These are phyloP conservation scores for Protaetia brevitarsis DNA, from an alignment of 1,140 invertebrate species.

Conservation along the genomic window DNA sequence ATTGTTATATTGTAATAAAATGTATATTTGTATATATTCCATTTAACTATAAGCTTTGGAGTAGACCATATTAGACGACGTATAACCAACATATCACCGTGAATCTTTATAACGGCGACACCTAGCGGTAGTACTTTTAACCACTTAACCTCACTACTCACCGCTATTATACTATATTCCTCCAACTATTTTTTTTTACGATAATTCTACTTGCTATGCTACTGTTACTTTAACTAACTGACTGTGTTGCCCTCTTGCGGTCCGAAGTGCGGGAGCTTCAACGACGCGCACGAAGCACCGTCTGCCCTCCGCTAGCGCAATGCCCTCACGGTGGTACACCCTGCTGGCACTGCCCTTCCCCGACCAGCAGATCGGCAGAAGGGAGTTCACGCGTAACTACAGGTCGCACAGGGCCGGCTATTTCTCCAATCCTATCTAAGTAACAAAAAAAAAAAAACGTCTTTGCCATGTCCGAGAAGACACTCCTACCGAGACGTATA, in stretches of 20 bases:
- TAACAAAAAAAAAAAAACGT: no score
- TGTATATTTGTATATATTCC: no score
- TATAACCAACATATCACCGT: no score
- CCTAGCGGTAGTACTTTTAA: no score
- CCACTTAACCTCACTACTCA: background rate
- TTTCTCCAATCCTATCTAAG: conserved; percentile 10
- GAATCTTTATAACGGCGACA: no score
- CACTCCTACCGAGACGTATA: background rate
- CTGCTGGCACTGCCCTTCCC: conserved; percentile 86
- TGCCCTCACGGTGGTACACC: conserved; percentile 82
- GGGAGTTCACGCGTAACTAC: conserved; percentile 13
- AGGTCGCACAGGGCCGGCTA: conserved; percentile 6
- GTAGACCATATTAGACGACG: no score
- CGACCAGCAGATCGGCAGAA: conserved; percentile 42
- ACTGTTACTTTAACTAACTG: background rate
- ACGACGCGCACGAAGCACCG: conserved; percentile 51
- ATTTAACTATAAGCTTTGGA: no score
- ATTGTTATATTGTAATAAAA: no score
- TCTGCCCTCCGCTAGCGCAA: conserved; percentile 51
- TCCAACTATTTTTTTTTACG: background rate
- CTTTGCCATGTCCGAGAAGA: background rate
- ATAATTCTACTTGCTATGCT: background rate
- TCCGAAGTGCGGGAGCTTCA: conserved; percentile 49
- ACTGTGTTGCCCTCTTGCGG: conserved; percentile 31
- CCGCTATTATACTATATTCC: background rate